A percentile compares a stretch with the other conserved stretches of the same genome.
Conservation (phyloP, 2,113 vertebrate species). For the Oncorhynchus gorbuscha region DNA sequence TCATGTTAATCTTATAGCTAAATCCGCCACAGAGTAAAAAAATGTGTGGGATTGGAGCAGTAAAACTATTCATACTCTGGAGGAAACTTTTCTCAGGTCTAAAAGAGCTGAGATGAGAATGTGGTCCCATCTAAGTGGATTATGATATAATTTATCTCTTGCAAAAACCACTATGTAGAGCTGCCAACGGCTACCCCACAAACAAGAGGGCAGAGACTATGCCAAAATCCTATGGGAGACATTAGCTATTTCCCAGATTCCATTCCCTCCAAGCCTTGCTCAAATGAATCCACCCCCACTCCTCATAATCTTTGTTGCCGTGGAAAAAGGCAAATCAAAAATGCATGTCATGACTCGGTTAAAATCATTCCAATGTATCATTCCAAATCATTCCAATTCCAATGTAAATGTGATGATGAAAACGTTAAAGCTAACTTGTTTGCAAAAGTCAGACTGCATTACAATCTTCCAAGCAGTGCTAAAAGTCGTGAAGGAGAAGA, state of each 20-base stretch:
- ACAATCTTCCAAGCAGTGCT: not conserved
- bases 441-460: not conserved
- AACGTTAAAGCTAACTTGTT: conserved; percentile 47
- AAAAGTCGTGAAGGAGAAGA: not conserved
- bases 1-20: too few species aligned
- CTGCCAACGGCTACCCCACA: conserved; percentile 44
- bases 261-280: conserved; percentile 10
- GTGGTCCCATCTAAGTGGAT: conserved; percentile 42
- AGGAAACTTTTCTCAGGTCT: not conserved
- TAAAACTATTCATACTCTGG: too few species aligned
- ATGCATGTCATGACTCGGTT: conserved; percentile 55
- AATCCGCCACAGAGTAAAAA: too few species aligned
- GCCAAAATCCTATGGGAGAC: conserved; percentile 41
- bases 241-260: conserved; percentile 29
- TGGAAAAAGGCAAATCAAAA: conserved; percentile 44
- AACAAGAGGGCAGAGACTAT: conserved; percentile 37
- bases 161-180: conserved; percentile 22
- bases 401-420: conserved; percentile 52
- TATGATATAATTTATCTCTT: conserved; percentile 43
- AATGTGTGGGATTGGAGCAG: too few species aligned
- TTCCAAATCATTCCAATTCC: conserved; percentile 2
- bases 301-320: conserved; percentile 40
- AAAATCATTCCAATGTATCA: conserved; percentile 47
- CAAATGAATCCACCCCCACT: not conserved
- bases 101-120: conserved; percentile 29